A percentile compares a stretch with the other conserved stretches of the same genome.
phyloP scores from a whole-genome alignment of 2,888 invertebrate species.

The Cosmia pyralina region DNA sequence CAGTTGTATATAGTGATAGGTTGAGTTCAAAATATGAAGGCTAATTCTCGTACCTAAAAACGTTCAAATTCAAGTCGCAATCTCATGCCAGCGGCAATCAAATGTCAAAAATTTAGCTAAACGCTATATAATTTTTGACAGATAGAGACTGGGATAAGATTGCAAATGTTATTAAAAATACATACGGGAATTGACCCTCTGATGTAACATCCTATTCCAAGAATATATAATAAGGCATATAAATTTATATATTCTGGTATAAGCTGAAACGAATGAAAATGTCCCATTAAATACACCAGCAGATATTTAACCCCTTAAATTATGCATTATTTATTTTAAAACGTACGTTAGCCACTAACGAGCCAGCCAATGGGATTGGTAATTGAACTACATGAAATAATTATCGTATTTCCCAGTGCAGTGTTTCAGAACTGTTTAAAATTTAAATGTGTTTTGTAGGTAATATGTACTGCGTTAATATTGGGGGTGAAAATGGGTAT shows the following conservation, averaged over 20 bases:
- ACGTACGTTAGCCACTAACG: constrained; percentile 51
- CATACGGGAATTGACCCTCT: too few relatives aligned
- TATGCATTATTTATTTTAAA: constrained; percentile 55
- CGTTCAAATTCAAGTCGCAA: too few relatives aligned
- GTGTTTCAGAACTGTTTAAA: constrained; percentile 28
- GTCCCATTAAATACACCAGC: neutral
- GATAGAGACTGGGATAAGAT: too few relatives aligned
- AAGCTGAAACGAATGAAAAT: constrained; percentile 1
- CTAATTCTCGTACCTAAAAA: too few relatives aligned
- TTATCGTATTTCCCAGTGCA: constrained; percentile 22
- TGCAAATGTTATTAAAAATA: too few relatives aligned
- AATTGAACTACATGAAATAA: constrained; percentile 57
- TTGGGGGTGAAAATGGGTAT: constrained; percentile 6
- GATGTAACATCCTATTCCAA: too few relatives aligned
- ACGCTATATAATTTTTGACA: too few relatives aligned
- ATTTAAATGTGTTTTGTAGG: constrained; percentile 22
- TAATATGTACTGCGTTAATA: neutral
- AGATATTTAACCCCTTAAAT: constrained; percentile 11
- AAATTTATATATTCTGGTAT: too few relatives aligned
- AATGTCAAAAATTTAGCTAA: too few relatives aligned
- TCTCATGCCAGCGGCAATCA: too few relatives aligned
- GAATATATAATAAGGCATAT: neutral
- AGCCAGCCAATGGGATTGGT: constrained; percentile 44
- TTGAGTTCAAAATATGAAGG: too few relatives aligned
- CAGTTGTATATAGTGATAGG: too few relatives aligned